Percentiles rank a stretch among this genome's conserved stretches.
Conservation (phyloP, 2,888 invertebrate genomes). For the Gastracanthus pulcherrimus region DNA sequence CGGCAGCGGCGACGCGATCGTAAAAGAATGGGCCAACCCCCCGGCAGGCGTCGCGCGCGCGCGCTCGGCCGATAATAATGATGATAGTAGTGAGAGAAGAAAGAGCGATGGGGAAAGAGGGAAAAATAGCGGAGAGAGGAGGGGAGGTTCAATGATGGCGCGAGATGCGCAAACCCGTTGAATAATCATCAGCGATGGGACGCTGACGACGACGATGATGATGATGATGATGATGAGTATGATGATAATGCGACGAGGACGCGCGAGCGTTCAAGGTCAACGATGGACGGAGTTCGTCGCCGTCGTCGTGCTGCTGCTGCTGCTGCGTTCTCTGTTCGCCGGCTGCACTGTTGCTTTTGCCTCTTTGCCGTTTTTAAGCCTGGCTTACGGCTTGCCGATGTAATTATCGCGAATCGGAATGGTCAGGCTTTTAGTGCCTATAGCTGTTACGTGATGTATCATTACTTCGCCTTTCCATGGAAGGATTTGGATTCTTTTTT, state of each 20-base stretch:
- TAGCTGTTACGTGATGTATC: background rate
- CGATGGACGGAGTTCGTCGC: background rate
- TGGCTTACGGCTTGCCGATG: too few species aligned
- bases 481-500: background rate
- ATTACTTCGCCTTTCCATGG: background rate
- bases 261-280: constrained; percentile 53
- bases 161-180: constrained; percentile 56
- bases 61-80: too few species aligned
- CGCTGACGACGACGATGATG: constrained; percentile 14
- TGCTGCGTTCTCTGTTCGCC: too few species aligned
- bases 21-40: constrained; percentile 43
- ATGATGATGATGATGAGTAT: constrained; percentile 27
- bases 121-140: background rate
- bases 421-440: background rate
- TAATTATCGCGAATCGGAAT: constrained; percentile 27
- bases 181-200: constrained; percentile 61
- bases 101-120: background rate
- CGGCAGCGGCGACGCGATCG: constrained; percentile 39
- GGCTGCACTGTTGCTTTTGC: background rate
- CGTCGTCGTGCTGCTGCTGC: too few species aligned
- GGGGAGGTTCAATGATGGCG: constrained; percentile 38
- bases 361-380: constrained; percentile 1
- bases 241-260: constrained; percentile 28
- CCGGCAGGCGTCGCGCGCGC: background rate
- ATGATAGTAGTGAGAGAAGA: constrained; percentile 40